Conservation (phyloP, 2,797 vertebrate species). For the Peromyscus aztecus region DNA sequence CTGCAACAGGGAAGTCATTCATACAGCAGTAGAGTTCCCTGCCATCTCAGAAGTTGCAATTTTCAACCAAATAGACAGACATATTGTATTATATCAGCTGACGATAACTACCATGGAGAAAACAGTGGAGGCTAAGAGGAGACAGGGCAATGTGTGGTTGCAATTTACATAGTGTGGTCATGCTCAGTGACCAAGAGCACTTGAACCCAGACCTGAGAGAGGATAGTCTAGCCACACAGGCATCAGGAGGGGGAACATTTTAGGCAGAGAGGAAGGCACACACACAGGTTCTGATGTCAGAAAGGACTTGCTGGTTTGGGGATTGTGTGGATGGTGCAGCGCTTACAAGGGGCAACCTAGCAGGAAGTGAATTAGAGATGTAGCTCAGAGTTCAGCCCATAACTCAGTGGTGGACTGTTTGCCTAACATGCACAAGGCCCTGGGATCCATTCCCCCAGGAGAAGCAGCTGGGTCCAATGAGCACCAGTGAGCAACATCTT, state of each 20-base stretch:
- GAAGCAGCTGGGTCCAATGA: fast-evolving
- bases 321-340: neutral
- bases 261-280: neutral
- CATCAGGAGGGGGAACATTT: neutral
- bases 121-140: neutral
- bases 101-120: neutral
- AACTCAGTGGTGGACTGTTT: neutral
- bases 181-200: neutral
- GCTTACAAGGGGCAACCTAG: neutral
- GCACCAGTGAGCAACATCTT: neutral
- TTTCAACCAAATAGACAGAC: neutral
- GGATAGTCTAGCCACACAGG: neutral
- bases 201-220: neutral
- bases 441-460: neutral
- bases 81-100: neutral
- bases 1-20: neutral
- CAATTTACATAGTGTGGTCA: neutral
- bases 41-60: neutral
- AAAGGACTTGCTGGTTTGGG: neutral
- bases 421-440: too few species aligned
- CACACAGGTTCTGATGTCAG: neutral
- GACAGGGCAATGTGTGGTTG: fast-evolving
- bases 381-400: neutral
- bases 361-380: neutral
- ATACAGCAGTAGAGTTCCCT: neutral